phyloP scores from a whole-genome alignment of 2,888 invertebrate species.

The Orgyia antiqua region DNA sequence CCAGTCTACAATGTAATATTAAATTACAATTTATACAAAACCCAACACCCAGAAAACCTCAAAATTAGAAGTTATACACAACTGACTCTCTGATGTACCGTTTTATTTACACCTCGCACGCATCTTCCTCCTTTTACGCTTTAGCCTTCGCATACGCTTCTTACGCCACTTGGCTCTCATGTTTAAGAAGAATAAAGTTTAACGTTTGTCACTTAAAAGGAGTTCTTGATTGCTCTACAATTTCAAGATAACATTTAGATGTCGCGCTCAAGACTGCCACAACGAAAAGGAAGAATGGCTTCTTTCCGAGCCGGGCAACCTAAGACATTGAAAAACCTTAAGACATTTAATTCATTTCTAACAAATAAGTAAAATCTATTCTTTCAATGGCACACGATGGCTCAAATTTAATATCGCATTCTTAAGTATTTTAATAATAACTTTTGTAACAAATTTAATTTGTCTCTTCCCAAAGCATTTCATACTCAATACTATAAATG shows the following conservation, averaged over 20 bases:
- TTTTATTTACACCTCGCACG: conserved; percentile 96
- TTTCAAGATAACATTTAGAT: conserved; percentile 33
- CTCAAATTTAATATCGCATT: conserved; percentile 74
- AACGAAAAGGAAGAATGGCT: conserved; percentile 36
- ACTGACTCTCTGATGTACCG: conserved; percentile 42
- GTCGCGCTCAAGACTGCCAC: conserved; percentile 23
- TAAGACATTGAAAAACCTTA: too few relatives aligned
- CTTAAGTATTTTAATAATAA: conserved; percentile 58
- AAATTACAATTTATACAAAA: background rate
- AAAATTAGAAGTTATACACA: conserved; percentile 10
- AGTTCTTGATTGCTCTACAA: conserved; percentile 31
- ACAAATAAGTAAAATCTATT: conserved; percentile 63
- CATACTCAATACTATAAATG: too few relatives aligned
- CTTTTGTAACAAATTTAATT: conserved; percentile 76
- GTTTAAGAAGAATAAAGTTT: conserved; percentile 17
- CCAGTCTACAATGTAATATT: background rate
- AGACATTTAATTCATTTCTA: too few relatives aligned
- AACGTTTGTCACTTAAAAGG: conserved; percentile 16
- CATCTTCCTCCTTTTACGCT: conserved; percentile 99
- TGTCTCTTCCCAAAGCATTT: conserved; percentile 65
- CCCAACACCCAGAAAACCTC: background rate
- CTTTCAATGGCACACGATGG: conserved; percentile 66
- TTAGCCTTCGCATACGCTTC: conserved; percentile 99
- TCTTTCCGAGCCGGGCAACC: conserved; percentile 58
- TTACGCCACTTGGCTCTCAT: conserved; percentile 91